Conservation (phyloP, 2,888 invertebrate species). For the Neoscelio sp. region DNA sequence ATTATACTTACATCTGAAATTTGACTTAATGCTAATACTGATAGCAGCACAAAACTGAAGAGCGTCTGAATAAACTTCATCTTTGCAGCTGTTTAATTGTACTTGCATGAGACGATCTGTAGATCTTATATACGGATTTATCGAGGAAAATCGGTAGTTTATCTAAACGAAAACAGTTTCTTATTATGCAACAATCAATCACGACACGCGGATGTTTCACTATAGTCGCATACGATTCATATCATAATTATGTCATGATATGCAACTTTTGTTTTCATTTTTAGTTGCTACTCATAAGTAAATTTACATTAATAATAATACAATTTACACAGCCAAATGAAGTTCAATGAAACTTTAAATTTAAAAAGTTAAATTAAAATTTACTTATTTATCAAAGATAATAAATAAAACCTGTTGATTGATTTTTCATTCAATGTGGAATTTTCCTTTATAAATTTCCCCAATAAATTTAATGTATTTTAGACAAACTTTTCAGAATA, state of each 20-base stretch:
- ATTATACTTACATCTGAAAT: conserved; percentile 29
- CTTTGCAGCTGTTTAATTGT: conserved; percentile 32
- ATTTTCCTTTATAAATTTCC: too few species aligned
- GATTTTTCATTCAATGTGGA: too few species aligned
- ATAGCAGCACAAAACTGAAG: conserved; percentile 11
- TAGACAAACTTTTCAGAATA: too few species aligned
- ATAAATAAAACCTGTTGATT: too few species aligned
- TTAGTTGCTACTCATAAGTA: too few species aligned
- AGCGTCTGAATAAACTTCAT: conserved; percentile 28
- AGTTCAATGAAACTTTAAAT: too few species aligned
- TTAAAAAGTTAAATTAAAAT: too few species aligned
- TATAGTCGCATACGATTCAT: neutral
- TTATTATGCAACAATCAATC: conserved; percentile 32
- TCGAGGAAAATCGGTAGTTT: conserved; percentile 49
- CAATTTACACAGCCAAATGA: too few species aligned
- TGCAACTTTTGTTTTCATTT: neutral
- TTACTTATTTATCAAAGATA: too few species aligned
- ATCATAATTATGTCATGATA: conserved; percentile 19
- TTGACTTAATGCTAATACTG: conserved; percentile 9
- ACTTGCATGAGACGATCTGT: conserved; percentile 12
- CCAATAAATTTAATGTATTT: too few species aligned
- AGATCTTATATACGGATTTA: conserved; percentile 48
- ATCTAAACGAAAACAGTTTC: conserved; percentile 37
- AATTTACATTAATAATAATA: neutral
- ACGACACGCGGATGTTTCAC: conserved; percentile 16